These are phyloP conservation scores for Pinctada fucata DNA, from an alignment of 2,888 invertebrate genomes.

Conservation along the genomic window DNA sequence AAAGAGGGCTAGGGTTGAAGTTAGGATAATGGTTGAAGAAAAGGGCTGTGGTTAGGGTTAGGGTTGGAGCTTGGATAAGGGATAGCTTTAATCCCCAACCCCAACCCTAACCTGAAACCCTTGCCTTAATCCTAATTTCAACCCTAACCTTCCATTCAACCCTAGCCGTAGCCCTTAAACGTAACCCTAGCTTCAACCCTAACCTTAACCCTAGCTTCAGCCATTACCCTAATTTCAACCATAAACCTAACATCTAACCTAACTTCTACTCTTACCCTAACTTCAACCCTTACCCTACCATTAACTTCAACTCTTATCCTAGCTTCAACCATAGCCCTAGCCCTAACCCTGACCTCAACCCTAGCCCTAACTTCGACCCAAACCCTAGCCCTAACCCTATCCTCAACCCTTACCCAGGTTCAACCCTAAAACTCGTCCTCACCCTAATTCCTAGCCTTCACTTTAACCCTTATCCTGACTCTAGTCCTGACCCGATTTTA, in stretches of 20 bases:
- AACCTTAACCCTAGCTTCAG: not conserved
- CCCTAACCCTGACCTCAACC: constrained; percentile 1
- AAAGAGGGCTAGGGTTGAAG: too few species aligned
- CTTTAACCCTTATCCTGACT: not conserved
- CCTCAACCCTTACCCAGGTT: not conserved
- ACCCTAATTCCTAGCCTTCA: not conserved
- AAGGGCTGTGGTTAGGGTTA: too few species aligned
- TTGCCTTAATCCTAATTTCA: not conserved
- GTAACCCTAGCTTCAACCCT: not conserved
- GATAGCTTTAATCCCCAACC: not conserved
- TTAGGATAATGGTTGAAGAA: too few species aligned
- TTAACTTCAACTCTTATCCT: not conserved
- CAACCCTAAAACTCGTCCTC: not conserved
- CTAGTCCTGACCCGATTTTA: not conserved
- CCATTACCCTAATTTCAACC: not conserved
- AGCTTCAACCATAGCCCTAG: not conserved
- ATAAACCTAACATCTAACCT: not conserved
- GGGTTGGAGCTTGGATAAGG: too few species aligned
- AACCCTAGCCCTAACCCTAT: constrained; percentile 1
- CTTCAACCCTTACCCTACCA: not conserved
- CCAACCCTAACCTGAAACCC: not conserved
- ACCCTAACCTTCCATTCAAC: not conserved
- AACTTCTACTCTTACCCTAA: not conserved
- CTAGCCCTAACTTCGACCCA: not conserved
- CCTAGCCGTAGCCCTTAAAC: not conserved